Evolutionary conservation across 2,888 invertebrate species (phyloP), one percentile per base, ranked within the genome.

Genomic region (Acanthosepion lycidas): DNA sequence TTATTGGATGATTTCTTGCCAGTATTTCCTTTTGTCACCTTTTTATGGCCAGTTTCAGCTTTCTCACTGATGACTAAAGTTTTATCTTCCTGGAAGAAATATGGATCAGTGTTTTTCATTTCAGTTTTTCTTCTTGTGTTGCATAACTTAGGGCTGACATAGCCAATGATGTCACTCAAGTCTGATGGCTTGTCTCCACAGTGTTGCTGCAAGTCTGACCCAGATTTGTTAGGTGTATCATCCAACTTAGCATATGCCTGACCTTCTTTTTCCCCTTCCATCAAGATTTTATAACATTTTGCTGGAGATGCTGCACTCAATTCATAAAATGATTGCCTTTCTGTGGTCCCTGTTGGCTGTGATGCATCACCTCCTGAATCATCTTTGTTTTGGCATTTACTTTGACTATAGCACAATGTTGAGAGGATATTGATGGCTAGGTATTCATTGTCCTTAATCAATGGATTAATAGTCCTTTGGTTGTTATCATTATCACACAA

Each of bases 371-470:
- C 78, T n/a, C 6, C 8, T 78, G n/a, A 18, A n/a, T 78, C 92
- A 23, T 4, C 15, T 18, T 49, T 49, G 18, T 28, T 53, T 9
- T 8, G 28, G 9, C 48, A 28, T 49, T 49, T 26, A 26, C 49
- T 93, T n/a, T 53, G 49, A 26, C n/a, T 51, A n/a, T 93, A 93
- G 93, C 93, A 53, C 28, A 93, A 53, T n/a, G 93, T 93, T 20
- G 93, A 93, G 15, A 93, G 93, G 5, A 93, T 93, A 28, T 51
- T 53, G 48, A 93, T 93, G 1, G 93, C 93, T 18, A 93, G 51
- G 18, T 93, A 53, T 33, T 93, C 93, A 9, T 93, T 53, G 6
- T 93, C 93, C 42, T 93, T 53, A 18, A 8, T 93, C 9, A 26
- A 20, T 3, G 28, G 26, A 49, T 48, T n/a, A 4, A 15, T 48